These are phyloP conservation scores for Pocillopora verrucosa DNA, from an alignment of 64 coral and sea anemone genomes.

Conservation along the genomic window DNA sequence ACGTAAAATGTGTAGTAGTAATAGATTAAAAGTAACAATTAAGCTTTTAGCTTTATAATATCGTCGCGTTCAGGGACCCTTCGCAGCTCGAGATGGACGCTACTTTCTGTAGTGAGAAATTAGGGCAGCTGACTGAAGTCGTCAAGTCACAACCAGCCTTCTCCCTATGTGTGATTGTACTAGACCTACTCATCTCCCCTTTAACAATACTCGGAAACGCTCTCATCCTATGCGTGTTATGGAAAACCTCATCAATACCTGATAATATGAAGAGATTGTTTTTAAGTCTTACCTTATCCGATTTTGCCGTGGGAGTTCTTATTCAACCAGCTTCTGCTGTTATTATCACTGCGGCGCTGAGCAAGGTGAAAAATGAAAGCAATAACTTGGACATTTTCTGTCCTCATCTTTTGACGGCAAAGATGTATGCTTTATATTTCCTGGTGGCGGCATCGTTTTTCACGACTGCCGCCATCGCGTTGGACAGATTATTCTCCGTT, in stretches of 20 bases:
- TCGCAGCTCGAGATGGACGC: not conserved
- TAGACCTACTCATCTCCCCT: not conserved
- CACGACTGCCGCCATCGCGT: slow-evolving; percentile 2
- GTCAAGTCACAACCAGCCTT: not conserved
- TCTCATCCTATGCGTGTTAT: not conserved
- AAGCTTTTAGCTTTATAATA: too few relatives aligned
- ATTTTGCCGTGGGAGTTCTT: slow-evolving; percentile 17
- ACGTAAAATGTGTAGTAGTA: too few relatives aligned
- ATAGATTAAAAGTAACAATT: too few relatives aligned
- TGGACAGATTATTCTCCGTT: slow-evolving; percentile 33
- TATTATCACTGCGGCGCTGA: not conserved
- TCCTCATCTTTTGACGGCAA: not conserved
- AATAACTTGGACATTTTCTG: not conserved
- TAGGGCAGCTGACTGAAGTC: not conserved
- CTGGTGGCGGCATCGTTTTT: not conserved
- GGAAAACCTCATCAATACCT: not conserved
- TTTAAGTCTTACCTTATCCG: slow-evolving; percentile 18
- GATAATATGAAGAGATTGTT: not conserved
- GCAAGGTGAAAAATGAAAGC: not conserved
- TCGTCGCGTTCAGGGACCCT: not conserved
- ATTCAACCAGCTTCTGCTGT: not conserved
- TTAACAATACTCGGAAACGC: not conserved
- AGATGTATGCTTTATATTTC: not conserved
- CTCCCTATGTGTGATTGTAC: not conserved
- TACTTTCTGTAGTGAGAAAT: not conserved